Evolutionary conservation across 2,113 vertebrate species (phyloP), one percentile per base, ranked within the genome.

Genomic region (Ovibos moschatus): DNA sequence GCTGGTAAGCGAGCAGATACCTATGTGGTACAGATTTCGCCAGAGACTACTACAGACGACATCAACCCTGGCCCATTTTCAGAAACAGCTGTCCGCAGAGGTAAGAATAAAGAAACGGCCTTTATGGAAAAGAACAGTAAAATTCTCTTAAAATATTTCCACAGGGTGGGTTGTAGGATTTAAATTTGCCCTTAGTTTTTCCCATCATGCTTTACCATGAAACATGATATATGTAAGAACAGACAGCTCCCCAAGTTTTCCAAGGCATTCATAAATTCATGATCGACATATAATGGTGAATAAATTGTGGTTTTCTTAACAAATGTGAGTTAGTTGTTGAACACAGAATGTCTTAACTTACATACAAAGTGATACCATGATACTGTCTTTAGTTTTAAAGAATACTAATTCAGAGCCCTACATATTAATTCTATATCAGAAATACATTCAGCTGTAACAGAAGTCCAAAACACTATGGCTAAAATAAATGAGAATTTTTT

Each of bases 41-140:
- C 98, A 0, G 92, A 96, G 0, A 1, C 1, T 14, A 82, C 16
- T 8, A 55, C 90, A n/a, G 7, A 57, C 0, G 84, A 95, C 1
- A 89, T 1, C n/a, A 15, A 0, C 5, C 2, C 5, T 17, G 43
- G 1, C 88, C 89, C 93, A 6, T 98, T 98, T 83, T 79, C 91
- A 51, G 91, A 98, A 1, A 5, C 2, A 33, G 8, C 71, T 27
- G 0, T 98, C 91, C 96, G 97, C 76, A 98, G 47, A 98, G 97
- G 98, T 98, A 58, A 97, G 98, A 89, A 55, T 13, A 30, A 36
- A 79, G 28, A 40, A 33, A 43, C 83, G 43, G 19, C 2, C 43
- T 50, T 86, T 79, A 78, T 7, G 43, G 47, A 74, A 89, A 64
- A 92, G 86, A 86, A 76, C 51, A 95, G 58, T 16, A 40, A 53